Evolutionary conservation across 2,113 vertebrate genomes (phyloP).

Genomic region (Lampris incognitus): DNA sequence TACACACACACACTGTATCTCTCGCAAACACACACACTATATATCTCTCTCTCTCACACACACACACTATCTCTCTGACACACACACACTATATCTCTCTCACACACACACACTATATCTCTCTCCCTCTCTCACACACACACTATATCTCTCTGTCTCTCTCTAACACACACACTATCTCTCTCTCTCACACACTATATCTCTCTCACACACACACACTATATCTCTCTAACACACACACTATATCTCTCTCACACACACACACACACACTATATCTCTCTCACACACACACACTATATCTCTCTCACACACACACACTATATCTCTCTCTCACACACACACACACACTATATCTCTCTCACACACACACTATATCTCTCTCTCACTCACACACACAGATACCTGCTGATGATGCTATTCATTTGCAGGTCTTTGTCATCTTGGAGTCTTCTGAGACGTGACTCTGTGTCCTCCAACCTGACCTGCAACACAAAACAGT

Average conservation of each 20-base stretch:
- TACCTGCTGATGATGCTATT: constrained; percentile 99
- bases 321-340: neutral
- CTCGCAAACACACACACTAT: too few relatives aligned
- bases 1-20: too few relatives aligned
- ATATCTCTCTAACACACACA: neutral
- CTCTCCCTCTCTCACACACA: too few relatives aligned
- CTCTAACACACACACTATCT: constrained; percentile 5
- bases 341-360: neutral
- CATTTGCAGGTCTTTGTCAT: constrained; percentile 99
- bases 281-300: neutral
- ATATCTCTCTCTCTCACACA: too few relatives aligned
- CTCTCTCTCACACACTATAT: neutral
- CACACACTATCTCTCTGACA: too few relatives aligned
- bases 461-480: constrained; percentile 96
- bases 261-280: neutral
- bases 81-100: too few relatives aligned
- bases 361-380: neutral
- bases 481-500: constrained; percentile 65
- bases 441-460: constrained; percentile 92
- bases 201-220: neutral
- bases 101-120: too few relatives aligned
- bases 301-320: neutral
- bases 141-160: neutral
- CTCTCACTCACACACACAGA: neutral
- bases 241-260: neutral